A percentile compares a stretch with the other conserved stretches of the same genome.
Conservation (phyloP, 2,888 invertebrate genomes). For the Elysia crispata region DNA sequence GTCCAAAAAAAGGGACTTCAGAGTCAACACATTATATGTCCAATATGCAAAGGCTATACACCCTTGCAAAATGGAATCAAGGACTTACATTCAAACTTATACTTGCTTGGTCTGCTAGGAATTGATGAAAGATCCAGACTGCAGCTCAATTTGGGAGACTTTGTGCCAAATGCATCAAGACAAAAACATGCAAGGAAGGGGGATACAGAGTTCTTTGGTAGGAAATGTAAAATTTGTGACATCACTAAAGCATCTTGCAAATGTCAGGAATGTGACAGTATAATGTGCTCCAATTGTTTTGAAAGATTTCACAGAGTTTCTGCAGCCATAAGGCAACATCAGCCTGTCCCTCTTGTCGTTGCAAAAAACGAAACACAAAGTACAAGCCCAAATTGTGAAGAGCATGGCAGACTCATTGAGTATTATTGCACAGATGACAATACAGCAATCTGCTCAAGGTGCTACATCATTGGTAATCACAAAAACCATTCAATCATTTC, state of each 20-base stretch:
- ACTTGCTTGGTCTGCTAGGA: conserved; percentile 20
- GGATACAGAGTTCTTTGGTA: not conserved
- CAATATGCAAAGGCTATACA: conserved; percentile 54
- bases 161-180: not conserved
- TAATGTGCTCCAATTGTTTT: conserved; percentile 67
- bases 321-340: conserved; percentile 38
- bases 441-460: conserved; percentile 72
- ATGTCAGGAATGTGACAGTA: conserved; percentile 68
- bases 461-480: conserved; percentile 75
- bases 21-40: conserved; percentile 52
- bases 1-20: too few relatives aligned
- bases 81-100: conserved; percentile 41
- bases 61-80: conserved; percentile 54
- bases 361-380: not conserved
- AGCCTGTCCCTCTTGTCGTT: conserved; percentile 16
- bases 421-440: conserved; percentile 76
- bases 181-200: not conserved
- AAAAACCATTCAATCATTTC: conserved; percentile 73
- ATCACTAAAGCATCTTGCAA: conserved; percentile 58
- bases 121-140: conserved; percentile 27
- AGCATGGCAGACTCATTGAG: conserved; percentile 65
- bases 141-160: conserved; percentile 1
- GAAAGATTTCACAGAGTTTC: conserved; percentile 58
- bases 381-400: conserved; percentile 20
- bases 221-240: conserved; percentile 39